Base-by-base conservation (phyloP, 2,797 vertebrate genomes). In the Oceanodroma leucorhoa region DNA sequence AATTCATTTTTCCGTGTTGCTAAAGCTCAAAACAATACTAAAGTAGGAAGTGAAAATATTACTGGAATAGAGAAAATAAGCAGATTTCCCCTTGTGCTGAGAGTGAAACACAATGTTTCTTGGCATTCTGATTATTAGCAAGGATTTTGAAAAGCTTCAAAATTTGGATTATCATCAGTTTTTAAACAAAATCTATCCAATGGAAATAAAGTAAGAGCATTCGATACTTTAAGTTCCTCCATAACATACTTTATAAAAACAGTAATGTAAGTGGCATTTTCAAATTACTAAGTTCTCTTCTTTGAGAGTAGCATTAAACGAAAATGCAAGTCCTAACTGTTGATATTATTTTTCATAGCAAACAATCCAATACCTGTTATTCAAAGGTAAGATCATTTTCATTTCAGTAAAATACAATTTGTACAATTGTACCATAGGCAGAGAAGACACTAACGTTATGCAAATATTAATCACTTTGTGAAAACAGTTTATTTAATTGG, bases 31-130 rank as follows among this genome's bases (percentile, higher is more conserved):
- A 58, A 94, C 80, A 75, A 69, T 54, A 54, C 18, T 41, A 4
- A 89, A 75, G 64, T 54, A 91, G 95, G 96, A 97, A 91, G 34
- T 86, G 94, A 96, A 97, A 78, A 71, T 23, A 16, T 15, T 19
- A 12, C 45, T 48, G 36, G 29, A 84, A 19, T 15, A 34, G 16
- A 72, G 53, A 61, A 69, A 89, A 66, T 13, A 24, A 64, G 45
- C 5, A 20, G 54, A 90, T 86, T 94, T 94, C 90, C 92, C 40
- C 69, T 90, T 41, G 36, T 17, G 6, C 32, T 34, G 48, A 89
- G 60, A 88, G 66, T 16, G 26, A 46, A 22, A 30, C 50, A 58
- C 48, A 11, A 67, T 60, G n/a, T 82, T 71, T 71, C 55, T 69
- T 38, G 57, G 76, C 65, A 85, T 53, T 60, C 26, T 72, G 34